Evolutionary conservation across 1,140 invertebrate genomes (phyloP).

Genomic region (Euura saliciscinereae): DNA sequence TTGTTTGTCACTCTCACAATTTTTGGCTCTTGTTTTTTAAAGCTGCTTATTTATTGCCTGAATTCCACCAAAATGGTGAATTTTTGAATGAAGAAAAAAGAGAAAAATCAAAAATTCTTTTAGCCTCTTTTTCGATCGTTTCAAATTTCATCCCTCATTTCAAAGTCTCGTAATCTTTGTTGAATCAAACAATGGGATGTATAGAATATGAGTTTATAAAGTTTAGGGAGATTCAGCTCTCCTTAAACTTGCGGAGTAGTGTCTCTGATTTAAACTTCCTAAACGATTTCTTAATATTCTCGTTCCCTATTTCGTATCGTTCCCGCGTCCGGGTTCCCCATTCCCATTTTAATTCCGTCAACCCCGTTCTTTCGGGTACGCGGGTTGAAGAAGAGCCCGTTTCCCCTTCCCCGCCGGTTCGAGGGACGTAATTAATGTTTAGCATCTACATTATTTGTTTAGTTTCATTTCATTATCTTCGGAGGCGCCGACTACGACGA

Average conservation of each 20-base stretch:
- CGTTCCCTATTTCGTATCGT: slow-evolving; percentile 22
- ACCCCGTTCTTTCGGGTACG: slow-evolving; percentile 11
- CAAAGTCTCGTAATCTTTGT: too few species aligned
- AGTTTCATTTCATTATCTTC: slow-evolving; percentile 58
- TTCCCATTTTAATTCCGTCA: slow-evolving; percentile 11
- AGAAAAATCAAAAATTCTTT: too few species aligned
- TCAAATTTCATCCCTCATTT: too few species aligned
- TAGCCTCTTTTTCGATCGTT: too few species aligned
- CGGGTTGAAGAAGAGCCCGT: neutral
- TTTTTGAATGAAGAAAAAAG: too few species aligned
- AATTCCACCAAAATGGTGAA: too few species aligned
- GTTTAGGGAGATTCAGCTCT: neutral
- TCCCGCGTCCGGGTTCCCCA: neutral
- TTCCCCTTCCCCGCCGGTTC: slow-evolving; percentile 26
- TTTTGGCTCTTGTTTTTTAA: too few species aligned
- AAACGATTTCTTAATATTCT: slow-evolving; percentile 42
- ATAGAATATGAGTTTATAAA: neutral
- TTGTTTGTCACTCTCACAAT: too few species aligned
- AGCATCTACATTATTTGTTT: slow-evolving; percentile 58
- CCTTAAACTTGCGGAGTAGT: neutral
- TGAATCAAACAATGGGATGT: too few species aligned
- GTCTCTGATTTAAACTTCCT: slow-evolving; percentile 40
- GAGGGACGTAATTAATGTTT: slow-evolving; percentile 55
- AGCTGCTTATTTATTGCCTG: too few species aligned
- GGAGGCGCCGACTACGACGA: slow-evolving; percentile 48